Evolutionary conservation across 2,113 vertebrate species (phyloP), one percentile per base, ranked within the genome.

Genomic region (Oryzias woworae): DNA sequence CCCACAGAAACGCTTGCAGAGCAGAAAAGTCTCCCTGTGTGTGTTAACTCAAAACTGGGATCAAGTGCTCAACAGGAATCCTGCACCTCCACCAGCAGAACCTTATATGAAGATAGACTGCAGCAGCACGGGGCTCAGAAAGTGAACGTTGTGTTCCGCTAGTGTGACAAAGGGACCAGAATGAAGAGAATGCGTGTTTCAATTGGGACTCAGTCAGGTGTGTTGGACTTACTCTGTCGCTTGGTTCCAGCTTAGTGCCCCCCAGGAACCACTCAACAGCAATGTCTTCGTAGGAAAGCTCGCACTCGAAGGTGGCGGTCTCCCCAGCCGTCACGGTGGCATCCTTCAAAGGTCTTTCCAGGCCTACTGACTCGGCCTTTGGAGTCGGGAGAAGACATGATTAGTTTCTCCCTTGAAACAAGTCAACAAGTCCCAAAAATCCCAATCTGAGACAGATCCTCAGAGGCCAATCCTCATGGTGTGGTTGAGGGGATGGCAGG

Each of bases 261-360:
- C 91, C 92, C 75, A 99, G 91, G 87, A 95, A 95, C 97, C 97
- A 99, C 69, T 98, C 94, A 68, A 98, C 97, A 4, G 92, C 79
- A 64, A 98, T 96, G 79, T 92, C 96, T 68, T 98, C 97, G 3
- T 95, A 99, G 3, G 97, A 98, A 48, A 98, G 94, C 83, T 99
- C 97, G 0, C 97, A 98, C 36, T 98, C 93, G 4, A 98, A 99
- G 69, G 95, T 97, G 85, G 97, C 97, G 0, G 96, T 95, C 86
- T 99, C 95, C 14, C 97, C 96, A 22, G 95, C 96, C 1, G 94
- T 98, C 78, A 99, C 95, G 0, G 94, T 95, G 75, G 95, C 94
- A 81, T 99, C 95, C 81, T 93, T 95, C 55, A 99, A 93, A 14
- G 96, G 94, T 83, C 92, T 90, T 64, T 89, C 71, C 66, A 98